These are phyloP conservation scores for Polydrusus pterygomalis DNA, from an alignment of 2,888 invertebrate genomes.

Conservation along the genomic window DNA sequence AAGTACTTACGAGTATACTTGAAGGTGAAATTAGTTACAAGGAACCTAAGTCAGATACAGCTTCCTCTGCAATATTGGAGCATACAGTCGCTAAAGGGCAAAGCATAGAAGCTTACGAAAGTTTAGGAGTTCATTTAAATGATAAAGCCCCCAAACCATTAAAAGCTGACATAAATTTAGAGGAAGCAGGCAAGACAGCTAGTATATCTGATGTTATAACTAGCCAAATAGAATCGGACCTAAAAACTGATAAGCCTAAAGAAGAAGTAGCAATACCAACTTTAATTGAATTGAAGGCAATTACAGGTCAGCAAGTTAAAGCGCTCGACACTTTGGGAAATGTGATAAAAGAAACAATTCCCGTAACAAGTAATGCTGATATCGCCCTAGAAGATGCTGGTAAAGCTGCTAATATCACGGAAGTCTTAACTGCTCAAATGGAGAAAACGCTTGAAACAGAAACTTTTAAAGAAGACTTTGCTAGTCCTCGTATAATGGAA, in stretches of 20 bases:
- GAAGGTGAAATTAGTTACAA: constrained; percentile 64
- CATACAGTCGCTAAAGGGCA: constrained; percentile 20
- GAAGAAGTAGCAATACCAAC: constrained; percentile 51
- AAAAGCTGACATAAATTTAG: constrained; percentile 64
- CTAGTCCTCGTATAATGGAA: constrained; percentile 52
- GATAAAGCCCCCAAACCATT: background rate
- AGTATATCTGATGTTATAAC: constrained; percentile 67
- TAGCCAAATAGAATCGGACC: constrained; percentile 68
- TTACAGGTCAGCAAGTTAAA: constrained; percentile 43
- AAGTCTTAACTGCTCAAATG: constrained; percentile 68
- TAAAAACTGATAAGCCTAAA: constrained; percentile 53
- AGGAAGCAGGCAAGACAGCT: constrained; percentile 63
- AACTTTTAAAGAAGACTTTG: constrained; percentile 51
- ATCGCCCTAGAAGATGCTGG: constrained; percentile 64
- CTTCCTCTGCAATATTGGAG: constrained; percentile 28
- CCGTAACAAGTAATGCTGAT: constrained; percentile 55
- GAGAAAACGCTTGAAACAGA: constrained; percentile 64
- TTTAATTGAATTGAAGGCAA: constrained; percentile 50
- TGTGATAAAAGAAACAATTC: constrained; percentile 19
- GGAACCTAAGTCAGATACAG: constrained; percentile 52
- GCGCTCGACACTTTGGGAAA: constrained; percentile 27
- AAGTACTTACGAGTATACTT: constrained; percentile 68
- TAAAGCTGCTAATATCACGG: constrained; percentile 65
- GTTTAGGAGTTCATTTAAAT: constrained; percentile 13
- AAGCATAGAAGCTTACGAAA: constrained; percentile 39